phyloP scores from a whole-genome alignment of 37 sponge, comb jelly and placozoan species.

The Mnemiopsis leidyi region DNA sequence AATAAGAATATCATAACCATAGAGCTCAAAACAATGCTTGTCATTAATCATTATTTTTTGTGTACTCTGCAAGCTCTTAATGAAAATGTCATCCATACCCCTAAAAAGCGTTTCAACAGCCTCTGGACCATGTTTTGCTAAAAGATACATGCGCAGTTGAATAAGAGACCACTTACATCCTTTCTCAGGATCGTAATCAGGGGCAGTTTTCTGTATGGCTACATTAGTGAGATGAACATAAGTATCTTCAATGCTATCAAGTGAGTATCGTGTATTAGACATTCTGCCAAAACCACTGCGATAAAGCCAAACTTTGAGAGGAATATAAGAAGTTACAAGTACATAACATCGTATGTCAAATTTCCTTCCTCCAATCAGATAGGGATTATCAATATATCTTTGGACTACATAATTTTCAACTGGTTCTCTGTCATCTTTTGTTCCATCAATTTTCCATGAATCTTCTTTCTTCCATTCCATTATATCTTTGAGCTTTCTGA shows the following conservation, averaged over 20 bases:
- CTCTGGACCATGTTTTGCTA: constrained; percentile 84
- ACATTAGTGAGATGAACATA: constrained; percentile 98
- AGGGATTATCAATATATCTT: constrained; percentile 93
- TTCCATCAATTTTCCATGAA: constrained; percentile 71
- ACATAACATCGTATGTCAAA: constrained; percentile 96
- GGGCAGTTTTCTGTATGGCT: constrained; percentile 98
- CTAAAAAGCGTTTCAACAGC: constrained; percentile 74
- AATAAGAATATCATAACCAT: constrained; percentile 97
- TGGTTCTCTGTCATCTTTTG: constrained; percentile 79
- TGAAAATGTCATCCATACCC: constrained; percentile 86
- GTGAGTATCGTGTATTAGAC: constrained; percentile 88
- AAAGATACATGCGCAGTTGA: constrained; percentile 81
- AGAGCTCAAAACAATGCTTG: constrained; percentile 99
- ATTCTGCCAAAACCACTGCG: constrained; percentile 97
- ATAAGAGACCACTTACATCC: constrained; percentile 99
- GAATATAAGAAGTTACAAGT: constrained; percentile 89
- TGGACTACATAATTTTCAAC: constrained; percentile 98
- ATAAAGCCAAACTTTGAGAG: constrained; percentile 94
- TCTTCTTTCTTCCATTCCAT: constrained; percentile 97
- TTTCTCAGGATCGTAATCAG: constrained; percentile 99
- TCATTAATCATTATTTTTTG: constrained; percentile 98
- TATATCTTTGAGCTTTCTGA: constrained; percentile 97
- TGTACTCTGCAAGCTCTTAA: constrained; percentile 92
- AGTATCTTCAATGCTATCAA: constrained; percentile 86
- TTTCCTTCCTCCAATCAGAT: constrained; percentile 94